phyloP scores from a whole-genome alignment of 2,797 vertebrate genomes.

The Brachymystax lenok region DNA sequence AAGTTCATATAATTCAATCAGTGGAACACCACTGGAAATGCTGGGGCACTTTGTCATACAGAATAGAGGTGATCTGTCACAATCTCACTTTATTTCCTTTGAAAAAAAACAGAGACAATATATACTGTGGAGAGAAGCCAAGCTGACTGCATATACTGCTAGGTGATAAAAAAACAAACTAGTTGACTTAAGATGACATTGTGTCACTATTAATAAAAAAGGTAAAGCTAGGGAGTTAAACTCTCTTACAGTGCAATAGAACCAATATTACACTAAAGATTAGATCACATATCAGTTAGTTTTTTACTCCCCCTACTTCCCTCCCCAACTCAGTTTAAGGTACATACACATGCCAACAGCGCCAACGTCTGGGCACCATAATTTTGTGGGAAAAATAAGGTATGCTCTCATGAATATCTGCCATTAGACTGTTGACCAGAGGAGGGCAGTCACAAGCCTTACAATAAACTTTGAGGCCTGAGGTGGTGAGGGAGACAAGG shows the following conservation, averaged over 20 bases:
- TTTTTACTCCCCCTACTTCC: conserved; percentile 23
- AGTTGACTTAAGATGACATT: neutral
- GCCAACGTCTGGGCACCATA: conserved; percentile 51
- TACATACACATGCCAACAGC: conserved; percentile 51
- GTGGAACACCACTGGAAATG: conserved; percentile 50
- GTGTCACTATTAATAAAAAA: conserved; percentile 21
- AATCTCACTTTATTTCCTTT: conserved; percentile 50
- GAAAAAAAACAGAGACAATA: conserved; percentile 25
- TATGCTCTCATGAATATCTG: neutral
- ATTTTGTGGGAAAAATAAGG: neutral
- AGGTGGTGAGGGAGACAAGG: neutral
- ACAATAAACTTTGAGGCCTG: conserved; percentile 6
- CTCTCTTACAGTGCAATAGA: conserved; percentile 19
- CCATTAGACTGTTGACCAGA: conserved; percentile 56
- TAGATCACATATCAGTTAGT: conserved; percentile 29
- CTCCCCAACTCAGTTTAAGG: neutral
- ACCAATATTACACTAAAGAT: conserved; percentile 23
- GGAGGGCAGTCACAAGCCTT: conserved; percentile 73
- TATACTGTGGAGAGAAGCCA: conserved; percentile 22
- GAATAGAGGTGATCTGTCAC: conserved; percentile 50
- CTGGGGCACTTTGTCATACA: conserved; percentile 37
- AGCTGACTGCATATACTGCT: neutral
- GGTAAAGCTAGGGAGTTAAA: conserved; percentile 28
- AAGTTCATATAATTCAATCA: conserved; percentile 56
- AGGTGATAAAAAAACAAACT: conserved; percentile 33